Evolutionary conservation across 2,888 invertebrate species (phyloP).

Genomic region (Melanotus villosus): DNA sequence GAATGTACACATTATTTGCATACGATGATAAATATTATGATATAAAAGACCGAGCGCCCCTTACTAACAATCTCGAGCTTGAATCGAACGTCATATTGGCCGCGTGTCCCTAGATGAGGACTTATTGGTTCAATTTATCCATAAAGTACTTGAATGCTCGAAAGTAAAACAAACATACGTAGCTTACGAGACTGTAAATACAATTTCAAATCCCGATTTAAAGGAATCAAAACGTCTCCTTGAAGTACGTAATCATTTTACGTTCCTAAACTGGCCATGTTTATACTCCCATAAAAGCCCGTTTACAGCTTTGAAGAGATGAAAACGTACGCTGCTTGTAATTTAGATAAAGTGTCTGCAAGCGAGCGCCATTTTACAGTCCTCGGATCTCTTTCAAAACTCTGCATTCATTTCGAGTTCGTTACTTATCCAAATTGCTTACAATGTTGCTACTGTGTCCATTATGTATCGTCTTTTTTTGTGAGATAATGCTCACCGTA

Average conservation of each 20-base stretch:
- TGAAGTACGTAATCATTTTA: constrained; percentile 49
- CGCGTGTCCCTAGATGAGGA: constrained; percentile 20
- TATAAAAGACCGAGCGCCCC: constrained; percentile 60
- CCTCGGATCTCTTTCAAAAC: constrained; percentile 48
- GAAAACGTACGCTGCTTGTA: constrained; percentile 52
- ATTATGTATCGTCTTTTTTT: constrained; percentile 29
- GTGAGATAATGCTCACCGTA: constrained; percentile 8
- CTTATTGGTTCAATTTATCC: constrained; percentile 34
- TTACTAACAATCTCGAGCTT: constrained; percentile 32
- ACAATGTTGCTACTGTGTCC: constrained; percentile 25
- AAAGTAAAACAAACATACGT: constrained; percentile 38
- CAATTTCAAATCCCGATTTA: constrained; percentile 30
- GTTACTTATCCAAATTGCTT: constrained; percentile 53
- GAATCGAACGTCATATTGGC: constrained; percentile 41
- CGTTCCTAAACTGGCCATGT: constrained; percentile 50
- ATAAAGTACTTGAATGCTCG: constrained; percentile 32
- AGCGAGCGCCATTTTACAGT: constrained; percentile 47
- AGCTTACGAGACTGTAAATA: constrained; percentile 20
- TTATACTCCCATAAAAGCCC: constrained; percentile 50
- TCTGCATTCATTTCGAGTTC: constrained; percentile 41
- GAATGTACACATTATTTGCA: constrained; percentile 68
- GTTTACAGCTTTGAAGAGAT: constrained; percentile 52
- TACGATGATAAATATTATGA: constrained; percentile 66
- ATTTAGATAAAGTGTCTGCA: constrained; percentile 54
- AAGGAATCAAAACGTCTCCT: constrained; percentile 37